A percentile compares a stretch with the other conserved stretches of the same genome.
Evolutionary conservation across 2,888 invertebrate species (phyloP).

Genomic region (Euzophera pinguis): DNA sequence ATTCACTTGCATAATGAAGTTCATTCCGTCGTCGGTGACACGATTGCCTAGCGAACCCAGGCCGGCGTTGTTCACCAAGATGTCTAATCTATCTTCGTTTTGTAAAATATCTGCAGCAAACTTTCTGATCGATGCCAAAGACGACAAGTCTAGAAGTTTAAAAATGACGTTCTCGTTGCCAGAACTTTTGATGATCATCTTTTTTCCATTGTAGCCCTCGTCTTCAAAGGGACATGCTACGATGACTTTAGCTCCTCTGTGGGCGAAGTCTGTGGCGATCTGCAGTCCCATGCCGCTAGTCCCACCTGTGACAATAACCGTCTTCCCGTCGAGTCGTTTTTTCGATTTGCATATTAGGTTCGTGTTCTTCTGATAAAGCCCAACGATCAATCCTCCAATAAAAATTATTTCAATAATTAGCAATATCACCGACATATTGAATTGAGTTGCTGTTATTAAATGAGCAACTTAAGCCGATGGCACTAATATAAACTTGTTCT

Average conservation of each 20-base stretch:
- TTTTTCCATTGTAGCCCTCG: conserved; percentile 64
- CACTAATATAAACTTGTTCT: neutral
- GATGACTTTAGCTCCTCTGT: conserved; percentile 61
- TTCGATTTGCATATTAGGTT: conserved; percentile 64
- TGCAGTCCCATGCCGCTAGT: conserved; percentile 65
- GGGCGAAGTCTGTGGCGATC: conserved; percentile 60
- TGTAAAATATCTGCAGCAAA: conserved; percentile 88
- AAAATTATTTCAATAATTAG: conserved; percentile 38
- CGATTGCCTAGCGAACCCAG: conserved; percentile 80
- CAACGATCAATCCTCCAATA: conserved; percentile 43
- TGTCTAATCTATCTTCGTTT: conserved; percentile 86
- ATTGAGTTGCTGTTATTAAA: neutral
- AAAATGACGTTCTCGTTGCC: conserved; percentile 85
- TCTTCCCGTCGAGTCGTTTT: conserved; percentile 56
- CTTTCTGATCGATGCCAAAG: conserved; percentile 86
- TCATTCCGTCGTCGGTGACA: conserved; percentile 89
- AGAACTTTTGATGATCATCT: conserved; percentile 82
- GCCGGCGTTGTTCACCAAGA: conserved; percentile 94
- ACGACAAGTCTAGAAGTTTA: conserved; percentile 86
- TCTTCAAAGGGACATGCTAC: conserved; percentile 62
- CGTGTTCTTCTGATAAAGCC: conserved; percentile 63
- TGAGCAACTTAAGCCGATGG: neutral
- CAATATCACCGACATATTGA: conserved; percentile 36
- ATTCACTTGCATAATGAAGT: conserved; percentile 94
- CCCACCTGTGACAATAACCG: conserved; percentile 62